Conservation (phyloP, 2,797 vertebrate genomes). For the Phrynocephalus forsythii region DNA sequence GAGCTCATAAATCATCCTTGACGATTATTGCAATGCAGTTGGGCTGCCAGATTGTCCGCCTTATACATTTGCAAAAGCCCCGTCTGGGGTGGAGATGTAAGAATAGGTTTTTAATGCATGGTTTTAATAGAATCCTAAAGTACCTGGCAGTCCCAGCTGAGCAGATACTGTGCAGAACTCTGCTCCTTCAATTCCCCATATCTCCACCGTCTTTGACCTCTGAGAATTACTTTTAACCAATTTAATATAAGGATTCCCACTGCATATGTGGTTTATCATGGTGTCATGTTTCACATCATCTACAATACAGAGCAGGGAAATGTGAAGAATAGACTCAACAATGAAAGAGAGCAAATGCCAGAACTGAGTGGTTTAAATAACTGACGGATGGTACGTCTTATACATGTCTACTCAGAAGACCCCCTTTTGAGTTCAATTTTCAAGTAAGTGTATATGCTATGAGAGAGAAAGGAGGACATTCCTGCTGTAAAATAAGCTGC, state of each 20-base stretch:
- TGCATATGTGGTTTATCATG: not conserved
- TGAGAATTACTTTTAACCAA: constrained; percentile 18
- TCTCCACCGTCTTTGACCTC: constrained; percentile 15
- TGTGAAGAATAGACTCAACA: not conserved
- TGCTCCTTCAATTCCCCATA: constrained; percentile 13
- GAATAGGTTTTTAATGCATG: not conserved
- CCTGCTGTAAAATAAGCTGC: no score
- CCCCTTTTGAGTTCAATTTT: not conserved
- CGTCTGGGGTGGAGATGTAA: not conserved
- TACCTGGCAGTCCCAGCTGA: constrained; percentile 20
- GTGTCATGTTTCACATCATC: constrained; percentile 12
- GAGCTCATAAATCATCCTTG: not conserved
- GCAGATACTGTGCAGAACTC: constrained; percentile 4
- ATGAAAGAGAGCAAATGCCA: constrained; percentile 8
- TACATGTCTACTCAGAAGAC: not conserved
- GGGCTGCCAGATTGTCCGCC: not conserved
- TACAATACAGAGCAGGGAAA: constrained; percentile 12
- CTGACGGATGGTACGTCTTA: not conserved
- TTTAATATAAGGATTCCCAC: constrained; percentile 11
- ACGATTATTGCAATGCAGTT: constrained; percentile 9
- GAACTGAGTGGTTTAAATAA: not conserved
- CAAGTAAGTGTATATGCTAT: not conserved
- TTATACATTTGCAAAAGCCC: not conserved
- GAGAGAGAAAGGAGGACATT: not conserved
- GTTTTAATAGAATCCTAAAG: not conserved